phyloP scores from a whole-genome alignment of 2,797 vertebrate genomes.

The Alosa sapidissima region DNA sequence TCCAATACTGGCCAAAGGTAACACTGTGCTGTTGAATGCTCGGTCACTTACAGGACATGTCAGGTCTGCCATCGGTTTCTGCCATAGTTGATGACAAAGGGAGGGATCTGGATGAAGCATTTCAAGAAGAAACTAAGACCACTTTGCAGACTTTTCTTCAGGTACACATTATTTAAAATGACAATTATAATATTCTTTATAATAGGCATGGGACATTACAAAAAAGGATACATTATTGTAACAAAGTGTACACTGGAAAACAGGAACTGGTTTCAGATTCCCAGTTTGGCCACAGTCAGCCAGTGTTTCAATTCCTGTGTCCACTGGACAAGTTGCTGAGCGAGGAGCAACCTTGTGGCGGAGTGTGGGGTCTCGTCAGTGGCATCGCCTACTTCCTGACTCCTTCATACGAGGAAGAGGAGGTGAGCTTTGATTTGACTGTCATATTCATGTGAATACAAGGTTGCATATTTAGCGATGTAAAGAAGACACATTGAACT shows the following conservation, averaged over 20 bases:
- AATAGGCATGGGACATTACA: not conserved
- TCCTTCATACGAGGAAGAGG: slow-evolving; percentile 71
- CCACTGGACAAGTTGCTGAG: slow-evolving; percentile 70
- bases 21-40: slow-evolving; percentile 9
- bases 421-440: slow-evolving; percentile 55
- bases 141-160: slow-evolving; percentile 70
- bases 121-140: slow-evolving; percentile 57
- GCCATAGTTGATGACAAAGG: slow-evolving; percentile 53
- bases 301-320: slow-evolving; percentile 77
- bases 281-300: slow-evolving; percentile 63
- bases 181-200: not conserved
- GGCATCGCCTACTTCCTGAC: slow-evolving; percentile 73
- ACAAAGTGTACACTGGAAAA: not conserved
- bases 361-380: slow-evolving; percentile 73
- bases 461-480: too few relatives aligned
- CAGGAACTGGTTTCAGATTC: slow-evolving; percentile 70
- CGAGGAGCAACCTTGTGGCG: slow-evolving; percentile 63
- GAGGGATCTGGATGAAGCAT: slow-evolving; percentile 42
- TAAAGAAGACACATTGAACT: not conserved
- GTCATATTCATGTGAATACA: too few relatives aligned
- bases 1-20: not conserved
- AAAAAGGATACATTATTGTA: not conserved
- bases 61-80: slow-evolving; percentile 57
- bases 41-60: slow-evolving; percentile 59
- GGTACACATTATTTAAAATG: slow-evolving; percentile 53